Evolutionary conservation across 2,113 vertebrate species (phyloP).

Genomic region (Callipepla squamata): DNA sequence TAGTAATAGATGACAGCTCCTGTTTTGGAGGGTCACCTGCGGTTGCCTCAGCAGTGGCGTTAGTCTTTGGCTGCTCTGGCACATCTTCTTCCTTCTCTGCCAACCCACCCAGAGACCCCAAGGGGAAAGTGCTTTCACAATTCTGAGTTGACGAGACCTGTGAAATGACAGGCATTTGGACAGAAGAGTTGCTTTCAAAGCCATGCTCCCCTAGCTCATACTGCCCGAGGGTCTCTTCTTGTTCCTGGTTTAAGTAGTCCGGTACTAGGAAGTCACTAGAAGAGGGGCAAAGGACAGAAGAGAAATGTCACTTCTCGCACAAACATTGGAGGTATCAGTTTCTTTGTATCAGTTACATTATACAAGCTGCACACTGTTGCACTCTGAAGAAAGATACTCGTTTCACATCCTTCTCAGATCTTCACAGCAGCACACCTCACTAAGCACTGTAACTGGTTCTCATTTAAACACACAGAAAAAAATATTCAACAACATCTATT

Average conservation of each 20-base stretch:
- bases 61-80: slow-evolving; percentile 83
- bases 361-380: slow-evolving; percentile 8
- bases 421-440: neutral
- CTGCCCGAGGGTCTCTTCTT: slow-evolving; percentile 93
- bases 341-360: neutral
- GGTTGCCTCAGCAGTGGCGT: slow-evolving; percentile 78
- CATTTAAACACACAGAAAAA: neutral
- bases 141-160: slow-evolving; percentile 98
- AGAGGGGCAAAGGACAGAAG: slow-evolving; percentile 75
- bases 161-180: slow-evolving; percentile 90
- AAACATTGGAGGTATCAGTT: neutral
- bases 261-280: slow-evolving; percentile 97
- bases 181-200: slow-evolving; percentile 88
- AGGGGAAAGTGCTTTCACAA: slow-evolving; percentile 91
- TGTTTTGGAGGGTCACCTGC: slow-evolving; percentile 82
- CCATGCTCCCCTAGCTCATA: slow-evolving; percentile 92
- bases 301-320: slow-evolving; percentile 72
- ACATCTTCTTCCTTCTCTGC: slow-evolving; percentile 84
- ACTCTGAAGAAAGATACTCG: neutral
- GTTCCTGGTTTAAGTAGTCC: slow-evolving; percentile 98
- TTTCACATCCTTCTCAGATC: neutral
- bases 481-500: neutral
- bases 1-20: slow-evolving; percentile 90
- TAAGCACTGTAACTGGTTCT: neutral
- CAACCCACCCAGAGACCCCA: slow-evolving; percentile 87